Percentiles rank a stretch among this genome's conserved stretches.
Evolutionary conservation across 2,113 vertebrate species (phyloP).

Genomic region (Maccullochella peelii): DNA sequence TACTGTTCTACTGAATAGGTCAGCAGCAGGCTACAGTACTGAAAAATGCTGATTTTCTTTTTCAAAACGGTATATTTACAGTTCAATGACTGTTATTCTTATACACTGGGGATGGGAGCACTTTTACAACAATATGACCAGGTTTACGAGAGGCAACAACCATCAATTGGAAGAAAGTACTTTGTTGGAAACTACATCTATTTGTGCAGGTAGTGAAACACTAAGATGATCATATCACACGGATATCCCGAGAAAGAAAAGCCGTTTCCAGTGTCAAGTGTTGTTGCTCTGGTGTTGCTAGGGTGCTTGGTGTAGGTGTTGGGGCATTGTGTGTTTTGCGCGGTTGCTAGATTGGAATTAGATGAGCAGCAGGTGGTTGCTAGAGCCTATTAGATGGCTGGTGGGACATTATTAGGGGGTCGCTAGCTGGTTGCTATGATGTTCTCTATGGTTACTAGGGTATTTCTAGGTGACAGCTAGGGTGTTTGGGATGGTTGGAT

Average conservation of each 20-base stretch:
- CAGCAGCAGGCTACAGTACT: conserved; percentile 7
- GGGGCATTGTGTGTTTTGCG: background rate
- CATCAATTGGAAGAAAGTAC: background rate
- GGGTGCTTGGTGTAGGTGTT: background rate
- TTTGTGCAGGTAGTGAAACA: conserved; percentile 1
- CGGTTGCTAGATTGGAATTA: background rate
- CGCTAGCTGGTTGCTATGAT: background rate
- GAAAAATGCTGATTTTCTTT: background rate
- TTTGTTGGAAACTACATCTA: conserved; percentile 6
- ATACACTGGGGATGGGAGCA: background rate
- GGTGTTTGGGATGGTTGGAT: background rate
- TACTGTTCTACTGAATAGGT: conserved; percentile 19
- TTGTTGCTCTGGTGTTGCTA: background rate
- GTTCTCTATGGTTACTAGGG: background rate
- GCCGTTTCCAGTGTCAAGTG: too few relatives aligned
- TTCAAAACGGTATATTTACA: conserved; percentile 6
- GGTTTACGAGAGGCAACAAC: conserved; percentile 18
- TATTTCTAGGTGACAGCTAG: background rate
- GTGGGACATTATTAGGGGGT: background rate
- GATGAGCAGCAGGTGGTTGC: background rate
- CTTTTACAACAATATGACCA: conserved; percentile 16
- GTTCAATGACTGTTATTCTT: background rate
- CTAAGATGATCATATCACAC: background rate
- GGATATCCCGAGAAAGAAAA: background rate
- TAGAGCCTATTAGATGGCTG: background rate